Base-by-base conservation (phyloP, 2,113 vertebrate genomes). In the Glaucomys volans region DNA sequence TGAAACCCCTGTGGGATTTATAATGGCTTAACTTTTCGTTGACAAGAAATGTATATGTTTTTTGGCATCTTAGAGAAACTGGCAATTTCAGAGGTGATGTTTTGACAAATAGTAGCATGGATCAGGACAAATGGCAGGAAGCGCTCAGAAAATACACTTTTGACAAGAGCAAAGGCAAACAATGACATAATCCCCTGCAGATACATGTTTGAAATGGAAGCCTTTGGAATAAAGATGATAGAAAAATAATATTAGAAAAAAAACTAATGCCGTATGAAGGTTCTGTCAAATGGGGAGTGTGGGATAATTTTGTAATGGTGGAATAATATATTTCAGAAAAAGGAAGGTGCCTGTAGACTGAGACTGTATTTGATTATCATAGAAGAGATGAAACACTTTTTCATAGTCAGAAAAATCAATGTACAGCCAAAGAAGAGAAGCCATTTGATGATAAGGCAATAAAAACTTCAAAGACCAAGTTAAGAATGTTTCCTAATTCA, bases 401-500 rank as follows among this genome's bases (percentile, higher is more conserved):
- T 95, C 80, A 54, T 26, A 54, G 26, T 91, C 88, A 77, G 66
- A 90, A 87, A 97, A 96, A 57, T 37, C 11, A 28, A 3, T 83
- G 47, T 24, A 16, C 32, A 82, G 52, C 82, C 95, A 52, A 52
- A 97, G 74, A 77, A 90, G 62, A 90, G 79, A 94, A 76, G 40
- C 35, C 44, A 13, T 95, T 86, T 91, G 77, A 79, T 92, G 67
- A 59, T 52, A 86, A 95, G 35, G 82, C 59, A 92, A 24, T 90
- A 95, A 72, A 86, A 80, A 14, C 82, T 87, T 96, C 90, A 97
- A 95, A 88, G 26, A 37, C 50, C 16, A 64, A 22, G 0, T 92
- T 96, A 12, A 54, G 87, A 96, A 74, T 76, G 16, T n/a, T 96
- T 86, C 93, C 90, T 89, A 76, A 59, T 87, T 97, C 66, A 26